Evolutionary conservation across 1,140 invertebrate species (phyloP).

Genomic region (Pseudomyrmex dendroicus): DNA sequence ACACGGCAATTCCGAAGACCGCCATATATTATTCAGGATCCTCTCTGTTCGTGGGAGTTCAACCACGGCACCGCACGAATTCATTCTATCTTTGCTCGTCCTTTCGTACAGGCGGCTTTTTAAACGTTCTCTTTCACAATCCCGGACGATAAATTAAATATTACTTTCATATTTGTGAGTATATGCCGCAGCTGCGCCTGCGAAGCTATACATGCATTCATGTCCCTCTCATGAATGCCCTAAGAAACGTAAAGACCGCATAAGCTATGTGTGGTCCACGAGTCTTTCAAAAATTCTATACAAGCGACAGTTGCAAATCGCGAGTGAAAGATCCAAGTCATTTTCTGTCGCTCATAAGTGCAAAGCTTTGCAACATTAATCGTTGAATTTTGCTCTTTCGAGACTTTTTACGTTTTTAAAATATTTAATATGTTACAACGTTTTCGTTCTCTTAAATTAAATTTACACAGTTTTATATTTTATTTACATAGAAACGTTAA

Average conservation of each 20-base stretch:
- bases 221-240: conserved; percentile 24
- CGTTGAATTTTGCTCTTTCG: background rate
- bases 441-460: too few species aligned
- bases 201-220: conserved; percentile 23
- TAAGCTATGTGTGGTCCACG: conserved; percentile 13
- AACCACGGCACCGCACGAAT: conserved; percentile 52
- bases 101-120: conserved; percentile 25
- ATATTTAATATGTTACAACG: too few species aligned
- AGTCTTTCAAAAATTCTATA: conserved; percentile 54
- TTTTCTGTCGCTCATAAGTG: conserved; percentile 8
- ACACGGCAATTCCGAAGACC: conserved; percentile 34
- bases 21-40: conserved; percentile 54
- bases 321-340: background rate
- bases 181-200: conserved; percentile 33
- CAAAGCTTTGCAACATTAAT: background rate
- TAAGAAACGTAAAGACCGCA: conserved; percentile 39
- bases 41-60: conserved; percentile 36
- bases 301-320: background rate
- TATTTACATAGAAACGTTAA: too few species aligned
- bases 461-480: too few species aligned
- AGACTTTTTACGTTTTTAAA: background rate
- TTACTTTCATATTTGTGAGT: conserved; percentile 47
- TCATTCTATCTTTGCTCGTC: conserved; percentile 45
- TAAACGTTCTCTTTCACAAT: conserved; percentile 55
- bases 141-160: conserved; percentile 58